phyloP scores from a whole-genome alignment of 2,797 vertebrate genomes.

The Limosa lapponica region DNA sequence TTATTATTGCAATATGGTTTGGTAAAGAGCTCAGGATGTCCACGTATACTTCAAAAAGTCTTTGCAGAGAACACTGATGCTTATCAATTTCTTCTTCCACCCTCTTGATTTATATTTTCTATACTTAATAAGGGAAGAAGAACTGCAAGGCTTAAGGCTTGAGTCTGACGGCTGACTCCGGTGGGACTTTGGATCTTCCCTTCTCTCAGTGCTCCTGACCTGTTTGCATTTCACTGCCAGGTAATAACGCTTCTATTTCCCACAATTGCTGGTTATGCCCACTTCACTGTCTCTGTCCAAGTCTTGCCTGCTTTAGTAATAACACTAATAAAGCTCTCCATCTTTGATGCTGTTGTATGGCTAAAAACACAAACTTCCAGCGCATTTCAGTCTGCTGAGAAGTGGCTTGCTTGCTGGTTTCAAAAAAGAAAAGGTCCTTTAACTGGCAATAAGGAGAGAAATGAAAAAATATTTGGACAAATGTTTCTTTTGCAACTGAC shows the following conservation, averaged over 20 bases:
- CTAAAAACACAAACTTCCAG: background rate
- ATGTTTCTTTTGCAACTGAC: background rate
- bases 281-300: background rate
- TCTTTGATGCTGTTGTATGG: background rate
- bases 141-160: background rate
- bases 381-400: background rate
- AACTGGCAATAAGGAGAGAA: background rate
- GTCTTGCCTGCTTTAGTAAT: background rate
- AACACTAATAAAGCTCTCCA: background rate
- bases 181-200: background rate
- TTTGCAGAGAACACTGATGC: background rate
- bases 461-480: background rate
- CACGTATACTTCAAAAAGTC: background rate
- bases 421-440: background rate
- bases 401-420: background rate
- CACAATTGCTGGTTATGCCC: background rate
- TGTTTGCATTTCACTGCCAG: background rate
- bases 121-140: background rate
- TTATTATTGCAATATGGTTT: fast-evolving
- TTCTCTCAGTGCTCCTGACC: background rate
- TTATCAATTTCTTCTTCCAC: background rate
- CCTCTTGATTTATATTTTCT: background rate
- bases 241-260: background rate
- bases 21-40: background rate
- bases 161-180: background rate